A percentile compares a stretch with the other conserved stretches of the same genome.
These are phyloP conservation scores for Glaucopsyche alexis DNA, from an alignment of 2,888 invertebrate genomes.

Conservation along the genomic window DNA sequence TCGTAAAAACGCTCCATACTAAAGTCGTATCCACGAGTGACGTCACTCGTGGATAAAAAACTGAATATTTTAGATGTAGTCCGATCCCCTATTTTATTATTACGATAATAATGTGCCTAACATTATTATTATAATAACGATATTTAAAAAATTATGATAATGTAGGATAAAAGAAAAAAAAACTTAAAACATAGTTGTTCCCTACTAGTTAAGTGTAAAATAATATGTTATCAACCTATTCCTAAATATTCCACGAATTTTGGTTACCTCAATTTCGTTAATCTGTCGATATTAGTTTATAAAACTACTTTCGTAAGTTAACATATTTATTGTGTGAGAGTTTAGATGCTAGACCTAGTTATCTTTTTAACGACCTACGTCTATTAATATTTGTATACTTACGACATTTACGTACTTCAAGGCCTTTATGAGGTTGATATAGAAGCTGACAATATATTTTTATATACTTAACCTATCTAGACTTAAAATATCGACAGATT, in stretches of 20 bases:
- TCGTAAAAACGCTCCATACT: too few relatives aligned
- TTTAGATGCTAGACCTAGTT: not conserved
- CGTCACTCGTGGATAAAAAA: too few relatives aligned
- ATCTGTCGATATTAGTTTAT: not conserved
- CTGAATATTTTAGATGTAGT: too few relatives aligned
- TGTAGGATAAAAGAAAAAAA: not conserved
- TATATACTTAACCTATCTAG: not conserved
- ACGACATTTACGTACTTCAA: not conserved
- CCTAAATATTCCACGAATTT: not conserved
- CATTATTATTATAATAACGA: not conserved
- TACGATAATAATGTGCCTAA: not conserved
- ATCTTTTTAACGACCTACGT: too few relatives aligned
- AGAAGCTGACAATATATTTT: not conserved
- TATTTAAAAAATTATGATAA: not conserved
- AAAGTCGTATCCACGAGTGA: too few relatives aligned
- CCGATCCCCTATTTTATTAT: too few relatives aligned
- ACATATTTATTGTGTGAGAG: not conserved
- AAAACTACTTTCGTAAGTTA: not conserved
- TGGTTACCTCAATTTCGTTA: not conserved
- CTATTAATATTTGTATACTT: not conserved
- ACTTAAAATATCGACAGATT: not conserved
- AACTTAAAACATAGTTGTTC: not conserved
- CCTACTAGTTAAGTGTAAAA: not conserved
- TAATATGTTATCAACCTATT: not conserved
- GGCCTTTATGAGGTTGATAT: not conserved